Evolutionary conservation across 2,113 vertebrate species (phyloP).

Genomic region (Athene noctua): DNA sequence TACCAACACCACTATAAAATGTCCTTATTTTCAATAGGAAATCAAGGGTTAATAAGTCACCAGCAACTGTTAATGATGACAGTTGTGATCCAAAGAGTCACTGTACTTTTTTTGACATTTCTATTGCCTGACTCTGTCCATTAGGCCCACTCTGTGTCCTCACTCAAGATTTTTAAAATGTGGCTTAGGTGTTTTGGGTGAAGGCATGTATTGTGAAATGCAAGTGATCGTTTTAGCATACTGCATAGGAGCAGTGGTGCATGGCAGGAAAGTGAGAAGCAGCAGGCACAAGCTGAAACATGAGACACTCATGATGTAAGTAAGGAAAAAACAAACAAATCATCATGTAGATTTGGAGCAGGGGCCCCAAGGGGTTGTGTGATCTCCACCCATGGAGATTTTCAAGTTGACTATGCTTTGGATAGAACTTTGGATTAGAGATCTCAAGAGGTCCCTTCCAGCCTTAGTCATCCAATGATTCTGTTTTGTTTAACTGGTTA

Average conservation of each 20-base stretch:
- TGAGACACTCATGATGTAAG: rapidly evolving
- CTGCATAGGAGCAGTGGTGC: neutral
- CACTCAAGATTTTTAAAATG: neutral
- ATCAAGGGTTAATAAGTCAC: neutral
- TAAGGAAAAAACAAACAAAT: neutral
- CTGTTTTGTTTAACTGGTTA: neutral
- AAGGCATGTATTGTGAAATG: neutral
- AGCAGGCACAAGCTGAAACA: neutral
- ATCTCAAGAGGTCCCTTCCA: neutral
- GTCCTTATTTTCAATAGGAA: neutral
- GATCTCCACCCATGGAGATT: neutral
- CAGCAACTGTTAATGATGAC: neutral
- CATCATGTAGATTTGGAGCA: neutral
- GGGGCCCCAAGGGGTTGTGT: neutral
- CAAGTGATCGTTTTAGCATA: neutral
- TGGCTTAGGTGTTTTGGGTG: neutral
- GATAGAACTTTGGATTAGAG: neutral
- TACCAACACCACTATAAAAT: neutral
- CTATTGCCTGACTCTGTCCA: neutral
- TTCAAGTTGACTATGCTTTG: neutral
- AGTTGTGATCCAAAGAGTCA: neutral
- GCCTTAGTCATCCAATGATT: neutral
- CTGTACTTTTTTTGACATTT: neutral
- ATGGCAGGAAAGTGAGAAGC: neutral
- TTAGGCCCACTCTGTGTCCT: neutral